Base-by-base conservation (phyloP, 2,797 vertebrate genomes). In the Rousettus madagascariensis region DNA sequence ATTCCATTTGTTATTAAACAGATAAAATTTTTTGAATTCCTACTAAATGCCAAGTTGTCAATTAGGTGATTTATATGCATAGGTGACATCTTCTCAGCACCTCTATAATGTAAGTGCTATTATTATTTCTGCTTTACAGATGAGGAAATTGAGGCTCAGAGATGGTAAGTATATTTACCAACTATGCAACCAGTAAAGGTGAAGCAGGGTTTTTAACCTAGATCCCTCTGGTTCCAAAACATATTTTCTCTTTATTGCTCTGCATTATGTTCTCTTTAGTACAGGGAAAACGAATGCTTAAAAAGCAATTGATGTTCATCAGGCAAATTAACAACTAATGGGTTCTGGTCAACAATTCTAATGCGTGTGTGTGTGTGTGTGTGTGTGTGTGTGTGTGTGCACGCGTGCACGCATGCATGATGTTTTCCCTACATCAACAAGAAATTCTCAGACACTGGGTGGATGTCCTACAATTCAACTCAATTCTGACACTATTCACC, bases 111-210 rank as follows among this genome's bases (percentile, higher is more conserved):
- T 55, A 86, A 89, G 51, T 83, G 13, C 38, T 61, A 16, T 24
- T 71, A 95, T 91, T 72, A 74, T 83, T 92, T 95, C 22, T 41
- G 57, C 41, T 71, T 85, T 82, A 80, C 20, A 69, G 36, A 57
- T 72, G 22, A 79, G 30, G n/a, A 90, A 86, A 83, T 36, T 49
- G 72, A 86, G 19, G 36, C 22, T 61, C 20, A 78, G 28, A 79
- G 11, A 51, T 36, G 46, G 30, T 41, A 13, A 77, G 4, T 49
- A 28, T 19, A 53, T 74, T 43, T 63, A 16, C 10, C 20, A 55
- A 24, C 24, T 36, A 41, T 6, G 3, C 5, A 22, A 36, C 55
- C 69, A 16, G 33, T 24, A 66, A 72, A 72, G 20, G 12, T 26
- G 33, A 91, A 53, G 30, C 51, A 90, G 68, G 4, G 8, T 55